These are phyloP conservation scores for Ataeniobius toweri DNA, from an alignment of 2,797 vertebrate genomes.

Conservation along the genomic window DNA sequence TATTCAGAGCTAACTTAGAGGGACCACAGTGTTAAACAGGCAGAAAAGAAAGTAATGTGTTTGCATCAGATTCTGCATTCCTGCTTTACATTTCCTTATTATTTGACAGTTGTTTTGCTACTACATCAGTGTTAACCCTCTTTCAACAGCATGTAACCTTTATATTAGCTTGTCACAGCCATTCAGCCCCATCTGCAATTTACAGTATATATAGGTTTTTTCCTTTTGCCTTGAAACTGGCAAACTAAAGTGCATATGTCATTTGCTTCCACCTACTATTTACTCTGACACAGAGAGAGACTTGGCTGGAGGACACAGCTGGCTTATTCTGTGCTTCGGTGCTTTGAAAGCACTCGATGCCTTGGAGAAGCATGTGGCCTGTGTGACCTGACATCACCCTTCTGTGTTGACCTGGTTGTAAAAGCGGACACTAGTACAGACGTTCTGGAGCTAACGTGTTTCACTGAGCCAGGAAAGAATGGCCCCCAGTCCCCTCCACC, in stretches of 20 bases:
- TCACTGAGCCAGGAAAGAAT: constrained; percentile 16
- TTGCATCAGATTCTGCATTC: neutral
- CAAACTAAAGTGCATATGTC: constrained; percentile 2
- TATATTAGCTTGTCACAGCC: neutral
- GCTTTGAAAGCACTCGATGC: constrained; percentile 40
- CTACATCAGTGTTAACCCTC: neutral
- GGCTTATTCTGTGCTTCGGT: constrained; percentile 20
- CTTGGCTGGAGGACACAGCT: constrained; percentile 36
- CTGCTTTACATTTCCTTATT: neutral
- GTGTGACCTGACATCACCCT: constrained; percentile 42
- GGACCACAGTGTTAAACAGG: neutral
- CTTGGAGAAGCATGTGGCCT: constrained; percentile 32
- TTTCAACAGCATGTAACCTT: neutral
- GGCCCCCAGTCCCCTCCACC: neutral
- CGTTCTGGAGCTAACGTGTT: constrained; percentile 23
- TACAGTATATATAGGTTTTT: constrained; percentile 1
- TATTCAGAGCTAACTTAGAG: neutral
- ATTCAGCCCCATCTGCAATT: neutral
- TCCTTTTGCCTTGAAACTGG: constrained; percentile 13
- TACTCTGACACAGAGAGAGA: constrained; percentile 17
- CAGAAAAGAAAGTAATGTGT: neutral
- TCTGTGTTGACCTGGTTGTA: constrained; percentile 41
- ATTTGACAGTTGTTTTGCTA: neutral
- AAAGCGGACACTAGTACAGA: constrained; percentile 30
- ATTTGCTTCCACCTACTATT: constrained; percentile 17